Evolutionary conservation across 2,888 invertebrate species (phyloP), one percentile per base, ranked within the genome.

Genomic region (Augiades crinisus): DNA sequence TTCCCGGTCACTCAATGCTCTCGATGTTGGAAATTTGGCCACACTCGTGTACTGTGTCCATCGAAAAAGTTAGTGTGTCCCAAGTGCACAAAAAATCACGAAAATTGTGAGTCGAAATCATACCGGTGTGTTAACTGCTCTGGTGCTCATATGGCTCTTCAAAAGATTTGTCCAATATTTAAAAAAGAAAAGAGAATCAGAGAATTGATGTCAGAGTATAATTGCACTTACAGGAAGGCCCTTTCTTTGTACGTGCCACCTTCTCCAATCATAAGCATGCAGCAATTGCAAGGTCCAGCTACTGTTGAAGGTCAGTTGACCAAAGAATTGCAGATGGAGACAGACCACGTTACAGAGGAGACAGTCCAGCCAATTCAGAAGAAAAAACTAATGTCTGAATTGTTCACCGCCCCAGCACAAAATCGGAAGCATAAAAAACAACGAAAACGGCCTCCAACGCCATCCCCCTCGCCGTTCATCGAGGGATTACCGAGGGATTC

Each of bases 1-100:
- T 59, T 59, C 13, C 59, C 60, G 0, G 61, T 62, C 0, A 59
- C 61, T 0, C 61, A 62, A 36, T 64, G 59, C 27, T 59, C 59
- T 0, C 34, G 40, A 5, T 63, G 60, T 14, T 63, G 61, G 57
- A 55, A 41, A 17, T 57, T 54, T 31, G 61, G 60, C 0, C 60
- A 64, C 12, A 45, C 14, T 2, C 7, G 12, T 3, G 54, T 55
- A 38, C 49, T 36, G 6, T 59, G 61, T 12, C 37, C 57, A 0
- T 53, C 51, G 1, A 60, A 56, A 13, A 58, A 57, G 46, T 13
- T 47, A 6, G 22, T 59, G 2, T 63, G 61, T 19, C 60, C 59
- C 0, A 61, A 61, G 37, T 63, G 59, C 22, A 44, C 47, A 0
- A 33, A 41, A 3, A 41, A 46, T 6, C 59, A 61, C n/a, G 54